Evolutionary conservation across 2,888 invertebrate species (phyloP), one percentile per base, ranked within the genome.

Genomic region (Andrena chrysosceles): DNA sequence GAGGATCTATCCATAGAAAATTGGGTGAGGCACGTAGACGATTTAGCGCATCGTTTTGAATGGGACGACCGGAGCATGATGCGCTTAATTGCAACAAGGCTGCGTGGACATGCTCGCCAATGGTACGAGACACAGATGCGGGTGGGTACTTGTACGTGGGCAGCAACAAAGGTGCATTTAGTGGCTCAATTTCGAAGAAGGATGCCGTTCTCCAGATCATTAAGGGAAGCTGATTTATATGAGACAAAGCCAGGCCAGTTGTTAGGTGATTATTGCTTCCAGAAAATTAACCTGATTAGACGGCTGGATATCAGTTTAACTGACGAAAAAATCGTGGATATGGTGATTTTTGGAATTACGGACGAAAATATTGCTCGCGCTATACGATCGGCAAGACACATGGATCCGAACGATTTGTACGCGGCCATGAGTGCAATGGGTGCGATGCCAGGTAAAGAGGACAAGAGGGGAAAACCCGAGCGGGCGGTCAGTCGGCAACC

Each of bases 221-320:
- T 81, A 0, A 48, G 23, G 2, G 73, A 69, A 16, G 69, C 73
- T 0, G 73, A 63, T 1, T 3, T 33, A 0, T 81, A 77, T 5
- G 56, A 73, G 7, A 48, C 62, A 4, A 29, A 29, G 0, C 54
- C 78, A 0, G 72, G 73, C 5, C 64, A 64, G 1, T 2, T 68
- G 0, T 6, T 77, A 0, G 59, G 77, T 0, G 77, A 81, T 5
- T 68, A 77, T 6, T 77, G 77, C 10, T 73, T 77, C 10, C 64
- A 77, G 13, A 81, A 77, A 6, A 1, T 81, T 10, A 42, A 59
- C 2, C 10, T 68, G 1, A 29, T 81, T 1, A n/a, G 64, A 1
- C 42, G 33, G 0, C 10, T 77, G 16, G 26, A 77, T 0, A 42
- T 77, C 0, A 10, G 0, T 2, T 35, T 81, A 0, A 31, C 26